phyloP scores from a whole-genome alignment of 2,797 vertebrate species.

The Paramormyrops hopkinsi region DNA sequence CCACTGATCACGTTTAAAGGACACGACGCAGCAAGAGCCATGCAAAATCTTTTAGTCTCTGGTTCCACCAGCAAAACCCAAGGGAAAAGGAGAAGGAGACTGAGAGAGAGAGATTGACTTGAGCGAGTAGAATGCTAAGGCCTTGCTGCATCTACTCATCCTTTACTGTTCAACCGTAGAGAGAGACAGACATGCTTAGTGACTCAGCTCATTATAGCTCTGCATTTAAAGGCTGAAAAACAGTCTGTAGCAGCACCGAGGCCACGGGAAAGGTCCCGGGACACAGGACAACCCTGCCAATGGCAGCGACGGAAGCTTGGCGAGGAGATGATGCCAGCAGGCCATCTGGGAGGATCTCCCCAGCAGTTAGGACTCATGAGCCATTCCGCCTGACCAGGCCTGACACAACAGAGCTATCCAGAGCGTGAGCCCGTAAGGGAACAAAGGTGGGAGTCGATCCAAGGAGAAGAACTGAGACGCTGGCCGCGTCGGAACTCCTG shows the following conservation, averaged over 20 bases:
- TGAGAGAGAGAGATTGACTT: not conserved
- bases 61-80: not conserved
- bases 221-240: not conserved
- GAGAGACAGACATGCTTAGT: not conserved
- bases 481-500: not conserved
- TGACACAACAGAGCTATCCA: not conserved
- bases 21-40: not conserved
- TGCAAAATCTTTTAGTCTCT: conserved; percentile 10
- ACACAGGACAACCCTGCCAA: not conserved
- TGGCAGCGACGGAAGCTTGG: not conserved
- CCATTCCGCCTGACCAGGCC: not conserved
- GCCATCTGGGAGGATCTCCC: not conserved
- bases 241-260: not conserved
- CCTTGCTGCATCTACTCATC: not conserved
- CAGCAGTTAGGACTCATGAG: not conserved
- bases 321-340: not conserved
- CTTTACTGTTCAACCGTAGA: not conserved
- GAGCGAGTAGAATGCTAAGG: not conserved
- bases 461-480: not conserved
- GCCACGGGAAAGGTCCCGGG: not conserved
- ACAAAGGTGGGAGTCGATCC: not conserved
- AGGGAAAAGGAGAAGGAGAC: not conserved
- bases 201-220: not conserved
- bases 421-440: not conserved
- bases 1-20: not conserved